Conservation (phyloP, 2,888 invertebrate species). For the Parelbella ahira region DNA sequence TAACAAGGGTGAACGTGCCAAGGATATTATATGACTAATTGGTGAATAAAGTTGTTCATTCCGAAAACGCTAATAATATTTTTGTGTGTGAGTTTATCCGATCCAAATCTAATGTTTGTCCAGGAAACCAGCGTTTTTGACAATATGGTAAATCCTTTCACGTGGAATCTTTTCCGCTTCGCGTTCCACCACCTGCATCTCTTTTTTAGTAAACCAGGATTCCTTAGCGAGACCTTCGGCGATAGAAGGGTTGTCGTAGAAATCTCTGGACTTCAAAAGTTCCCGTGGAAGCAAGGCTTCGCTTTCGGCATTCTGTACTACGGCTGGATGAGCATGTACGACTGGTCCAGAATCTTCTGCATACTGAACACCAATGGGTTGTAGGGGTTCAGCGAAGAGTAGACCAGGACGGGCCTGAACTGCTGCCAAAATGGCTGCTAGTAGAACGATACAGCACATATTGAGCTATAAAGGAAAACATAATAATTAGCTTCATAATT, state of each 20-base stretch:
- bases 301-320: slow-evolving; percentile 84
- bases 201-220: slow-evolving; percentile 88
- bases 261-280: slow-evolving; percentile 82
- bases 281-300: slow-evolving; percentile 87
- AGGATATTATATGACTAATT: too few species aligned
- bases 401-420: slow-evolving; percentile 70
- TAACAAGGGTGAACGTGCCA: too few species aligned
- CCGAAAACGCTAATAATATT: too few species aligned
- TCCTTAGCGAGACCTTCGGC: slow-evolving; percentile 88
- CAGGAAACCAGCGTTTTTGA: slow-evolving; percentile 86
- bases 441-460: slow-evolving; percentile 50
- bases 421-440: slow-evolving; percentile 56
- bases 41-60: too few species aligned
- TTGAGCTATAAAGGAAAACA: neutral
- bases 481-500: neutral
- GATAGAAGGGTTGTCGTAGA: slow-evolving; percentile 88
- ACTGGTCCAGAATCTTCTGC: slow-evolving; percentile 51
- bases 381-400: slow-evolving; percentile 65
- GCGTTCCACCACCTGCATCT: slow-evolving; percentile 88
- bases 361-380: slow-evolving; percentile 73
- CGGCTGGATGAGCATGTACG: slow-evolving; percentile 84
- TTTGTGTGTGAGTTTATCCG: too few species aligned
- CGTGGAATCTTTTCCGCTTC: slow-evolving; percentile 91
- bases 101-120: slow-evolving; percentile 47
- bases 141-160: slow-evolving; percentile 86